Conservation (phyloP, 1,140 invertebrate species). For the Lepeophtheirus salmonis region DNA sequence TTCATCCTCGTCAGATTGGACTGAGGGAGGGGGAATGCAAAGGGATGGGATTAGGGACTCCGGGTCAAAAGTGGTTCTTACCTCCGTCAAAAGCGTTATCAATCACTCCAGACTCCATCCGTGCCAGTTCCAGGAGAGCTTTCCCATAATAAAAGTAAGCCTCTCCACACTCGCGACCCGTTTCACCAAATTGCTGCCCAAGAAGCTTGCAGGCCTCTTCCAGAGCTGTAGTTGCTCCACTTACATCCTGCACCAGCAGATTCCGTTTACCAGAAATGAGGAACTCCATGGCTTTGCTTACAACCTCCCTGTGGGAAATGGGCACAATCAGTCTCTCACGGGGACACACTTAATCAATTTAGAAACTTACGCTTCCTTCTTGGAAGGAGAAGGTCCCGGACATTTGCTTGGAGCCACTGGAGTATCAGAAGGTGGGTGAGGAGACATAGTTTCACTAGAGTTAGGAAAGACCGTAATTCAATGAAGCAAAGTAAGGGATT, state of each 20-base stretch:
- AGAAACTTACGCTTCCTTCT: not conserved
- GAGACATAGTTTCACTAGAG: not conserved
- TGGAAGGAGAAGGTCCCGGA: not conserved
- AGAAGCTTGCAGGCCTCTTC: slow-evolving; percentile 52
- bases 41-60: not conserved
- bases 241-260: slow-evolving; percentile 55
- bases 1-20: slow-evolving; percentile 19
- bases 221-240: slow-evolving; percentile 48
- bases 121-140: slow-evolving; percentile 53
- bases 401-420: not conserved
- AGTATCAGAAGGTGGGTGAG: not conserved
- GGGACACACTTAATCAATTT: not conserved
- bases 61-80: slow-evolving; percentile 14
- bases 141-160: slow-evolving; percentile 59
- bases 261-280: slow-evolving; percentile 51
- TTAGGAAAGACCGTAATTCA: not conserved
- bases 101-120: slow-evolving; percentile 56
- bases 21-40: not conserved
- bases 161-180: slow-evolving; percentile 54
- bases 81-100: slow-evolving; percentile 43
- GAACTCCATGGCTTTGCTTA: slow-evolving; percentile 29
- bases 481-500: not conserved
- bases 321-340: not conserved
- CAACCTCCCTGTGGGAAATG: not conserved
- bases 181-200: slow-evolving; percentile 47